phyloP scores from a whole-genome alignment of 2,888 invertebrate genomes.

The Tetanocera ferruginea region DNA sequence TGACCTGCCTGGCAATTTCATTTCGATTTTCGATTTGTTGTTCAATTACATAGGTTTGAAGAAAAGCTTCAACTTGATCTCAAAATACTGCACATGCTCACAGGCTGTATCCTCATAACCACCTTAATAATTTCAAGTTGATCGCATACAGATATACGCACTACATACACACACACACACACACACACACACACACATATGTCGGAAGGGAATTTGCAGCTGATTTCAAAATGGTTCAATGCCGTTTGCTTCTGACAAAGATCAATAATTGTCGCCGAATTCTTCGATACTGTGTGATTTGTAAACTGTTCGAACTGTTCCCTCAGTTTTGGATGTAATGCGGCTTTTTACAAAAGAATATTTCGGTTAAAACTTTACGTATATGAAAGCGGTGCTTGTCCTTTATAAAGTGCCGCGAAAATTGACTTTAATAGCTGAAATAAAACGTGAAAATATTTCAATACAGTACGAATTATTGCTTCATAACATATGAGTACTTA shows the following conservation, averaged over 20 bases:
- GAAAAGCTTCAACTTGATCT: background rate
- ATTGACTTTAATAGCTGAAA: conserved; percentile 37
- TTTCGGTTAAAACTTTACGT: background rate
- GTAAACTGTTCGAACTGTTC: conserved; percentile 19
- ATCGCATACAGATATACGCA: background rate
- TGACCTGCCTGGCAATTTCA: no score
- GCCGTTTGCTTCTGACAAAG: conserved; percentile 26
- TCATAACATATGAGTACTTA: background rate
- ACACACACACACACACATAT: no score
- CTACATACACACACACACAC: no score
- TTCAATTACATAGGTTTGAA: background rate
- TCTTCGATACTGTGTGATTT: conserved; percentile 38
- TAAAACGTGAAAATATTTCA: conserved; percentile 32
- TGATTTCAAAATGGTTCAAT: conserved; percentile 26
- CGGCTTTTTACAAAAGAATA: conserved; percentile 33
- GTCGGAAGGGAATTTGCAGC: conserved; percentile 25
- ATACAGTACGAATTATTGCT: background rate
- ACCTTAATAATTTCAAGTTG: background rate
- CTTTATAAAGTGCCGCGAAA: conserved; percentile 33
- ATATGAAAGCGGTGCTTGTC: background rate
- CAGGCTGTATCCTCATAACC: background rate
- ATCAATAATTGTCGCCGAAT: conserved; percentile 40
- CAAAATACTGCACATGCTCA: background rate
- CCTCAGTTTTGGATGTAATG: conserved; percentile 26
- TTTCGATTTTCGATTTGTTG: background rate